A percentile compares a stretch with the other conserved stretches of the same genome.
Evolutionary conservation across 1,140 invertebrate species (phyloP).

Genomic region (Cydia pomonella): DNA sequence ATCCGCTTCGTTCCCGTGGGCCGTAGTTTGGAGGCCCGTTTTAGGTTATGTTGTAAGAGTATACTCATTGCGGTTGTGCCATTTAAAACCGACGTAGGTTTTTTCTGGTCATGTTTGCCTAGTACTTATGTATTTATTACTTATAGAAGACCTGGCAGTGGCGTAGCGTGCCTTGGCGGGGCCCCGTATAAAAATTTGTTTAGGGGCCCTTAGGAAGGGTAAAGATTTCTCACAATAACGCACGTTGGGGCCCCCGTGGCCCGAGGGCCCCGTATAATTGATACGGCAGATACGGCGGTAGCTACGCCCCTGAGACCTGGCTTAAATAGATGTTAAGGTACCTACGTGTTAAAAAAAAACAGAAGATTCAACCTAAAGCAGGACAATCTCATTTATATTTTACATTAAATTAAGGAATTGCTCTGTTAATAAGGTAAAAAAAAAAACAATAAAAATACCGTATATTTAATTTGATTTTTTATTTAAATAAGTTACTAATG

Average conservation of each 20-base stretch:
- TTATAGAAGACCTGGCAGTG: too few species aligned
- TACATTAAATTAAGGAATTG: neutral
- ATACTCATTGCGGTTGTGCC: conserved; percentile 5
- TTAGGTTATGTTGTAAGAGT: neutral
- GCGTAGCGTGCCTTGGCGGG: too few species aligned
- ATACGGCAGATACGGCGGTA: too few species aligned
- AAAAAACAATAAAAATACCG: neutral
- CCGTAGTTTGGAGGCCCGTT: neutral
- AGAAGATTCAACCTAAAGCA: neutral
- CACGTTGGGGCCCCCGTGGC: too few species aligned
- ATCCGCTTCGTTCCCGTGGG: too few species aligned
- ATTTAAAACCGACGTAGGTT: neutral
- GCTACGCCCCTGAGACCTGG: too few species aligned
- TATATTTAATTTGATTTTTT: neutral
- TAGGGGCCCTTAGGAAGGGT: too few species aligned
- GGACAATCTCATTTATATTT: neutral
- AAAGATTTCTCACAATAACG: too few species aligned
- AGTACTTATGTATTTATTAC: too few species aligned
- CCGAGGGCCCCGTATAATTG: too few species aligned
- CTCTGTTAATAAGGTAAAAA: neutral
- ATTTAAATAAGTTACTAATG: conserved; percentile 33
- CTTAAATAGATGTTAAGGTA: too few species aligned
- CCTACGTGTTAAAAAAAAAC: neutral
- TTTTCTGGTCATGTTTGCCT: conserved; percentile 4
- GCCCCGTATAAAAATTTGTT: too few species aligned